These are phyloP conservation scores for Micronisus gabar DNA, from an alignment of 2,113 vertebrate species.

Conservation along the genomic window DNA sequence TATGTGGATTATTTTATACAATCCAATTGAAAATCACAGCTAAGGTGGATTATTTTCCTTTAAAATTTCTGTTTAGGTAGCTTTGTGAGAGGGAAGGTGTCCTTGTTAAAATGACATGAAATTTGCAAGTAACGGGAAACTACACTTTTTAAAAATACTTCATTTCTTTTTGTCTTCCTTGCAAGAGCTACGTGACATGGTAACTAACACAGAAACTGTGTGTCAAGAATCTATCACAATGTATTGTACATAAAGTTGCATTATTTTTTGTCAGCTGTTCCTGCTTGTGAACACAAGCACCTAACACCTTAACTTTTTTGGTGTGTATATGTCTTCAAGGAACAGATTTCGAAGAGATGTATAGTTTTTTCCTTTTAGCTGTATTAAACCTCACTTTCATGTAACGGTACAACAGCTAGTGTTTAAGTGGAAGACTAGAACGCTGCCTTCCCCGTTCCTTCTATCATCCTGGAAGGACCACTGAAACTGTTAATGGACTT, in stretches of 20 bases:
- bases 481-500: neutral
- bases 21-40: neutral
- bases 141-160: neutral
- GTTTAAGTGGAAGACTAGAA: neutral
- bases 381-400: neutral
- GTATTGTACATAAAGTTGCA: neutral
- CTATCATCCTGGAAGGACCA: neutral
- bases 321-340: neutral
- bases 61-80: neutral
- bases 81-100: neutral
- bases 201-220: neutral
- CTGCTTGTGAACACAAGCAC: neutral
- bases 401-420: neutral
- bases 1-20: neutral
- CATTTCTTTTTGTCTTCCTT: neutral
- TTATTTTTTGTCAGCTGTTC: neutral
- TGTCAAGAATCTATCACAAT: neutral
- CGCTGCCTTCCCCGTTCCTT: accelerated
- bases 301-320: neutral
- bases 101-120: neutral
- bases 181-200: neutral
- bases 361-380: neutral
- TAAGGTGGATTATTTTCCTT: neutral
- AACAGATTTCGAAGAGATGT: neutral
- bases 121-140: neutral